Conservation (phyloP, 1,140 invertebrate species). For the Drosophila chauvacae region DNA sequence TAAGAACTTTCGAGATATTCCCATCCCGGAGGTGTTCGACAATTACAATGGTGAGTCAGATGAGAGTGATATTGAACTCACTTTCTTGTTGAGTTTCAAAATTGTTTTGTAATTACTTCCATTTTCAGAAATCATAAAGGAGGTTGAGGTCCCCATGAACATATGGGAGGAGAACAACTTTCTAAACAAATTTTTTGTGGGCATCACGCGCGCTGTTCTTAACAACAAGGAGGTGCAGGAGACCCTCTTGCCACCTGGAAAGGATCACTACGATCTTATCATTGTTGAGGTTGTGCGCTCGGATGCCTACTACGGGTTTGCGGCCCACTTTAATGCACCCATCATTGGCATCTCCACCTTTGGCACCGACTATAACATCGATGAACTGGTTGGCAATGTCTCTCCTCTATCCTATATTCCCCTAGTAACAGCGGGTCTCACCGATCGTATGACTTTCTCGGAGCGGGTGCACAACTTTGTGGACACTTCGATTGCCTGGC, state of each 20-base stretch:
- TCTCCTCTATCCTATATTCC: conserved; percentile 80
- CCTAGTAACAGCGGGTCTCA: conserved; percentile 57
- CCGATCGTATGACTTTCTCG: conserved; percentile 84
- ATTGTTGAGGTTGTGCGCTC: conserved; percentile 61
- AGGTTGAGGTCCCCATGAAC: conserved; percentile 7
- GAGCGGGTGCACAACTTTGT: conserved; percentile 84
- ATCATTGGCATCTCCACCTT: conserved; percentile 78
- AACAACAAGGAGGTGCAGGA: conserved; percentile 54
- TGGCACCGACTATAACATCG: conserved; percentile 69
- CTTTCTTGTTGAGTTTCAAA: neutral
- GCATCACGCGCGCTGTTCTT: conserved; percentile 35
- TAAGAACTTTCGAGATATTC: conserved; percentile 71
- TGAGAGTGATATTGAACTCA: neutral
- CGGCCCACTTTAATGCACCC: conserved; percentile 73
- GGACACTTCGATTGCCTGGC: conserved; percentile 38
- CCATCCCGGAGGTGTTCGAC: conserved; percentile 44
- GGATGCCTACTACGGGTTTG: conserved; percentile 74
- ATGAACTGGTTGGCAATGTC: conserved; percentile 82
- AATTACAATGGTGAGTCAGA: conserved; percentile 53
- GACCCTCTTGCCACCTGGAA: conserved; percentile 44
- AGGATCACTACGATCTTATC: conserved; percentile 63
- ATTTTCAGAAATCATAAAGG: conserved; percentile 9
- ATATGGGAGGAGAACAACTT: conserved; percentile 61
- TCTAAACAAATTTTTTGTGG: conserved; percentile 54
- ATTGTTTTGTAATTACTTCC: neutral